These are phyloP conservation scores for Aphyosemion australe DNA, from an alignment of 2,113 vertebrate genomes.

Conservation along the genomic window DNA sequence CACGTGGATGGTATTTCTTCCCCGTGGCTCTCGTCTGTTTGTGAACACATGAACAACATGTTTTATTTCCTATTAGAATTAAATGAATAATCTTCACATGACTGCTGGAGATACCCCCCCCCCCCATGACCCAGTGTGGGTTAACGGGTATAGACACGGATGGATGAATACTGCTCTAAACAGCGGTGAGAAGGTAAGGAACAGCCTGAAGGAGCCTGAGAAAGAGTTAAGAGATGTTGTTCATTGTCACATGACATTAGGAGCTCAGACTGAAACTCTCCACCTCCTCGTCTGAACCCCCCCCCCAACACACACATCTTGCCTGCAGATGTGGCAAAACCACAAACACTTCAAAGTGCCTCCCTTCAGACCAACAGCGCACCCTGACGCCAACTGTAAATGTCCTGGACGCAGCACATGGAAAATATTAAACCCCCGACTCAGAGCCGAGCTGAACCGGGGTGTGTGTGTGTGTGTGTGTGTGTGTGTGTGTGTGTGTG, in stretches of 20 bases:
- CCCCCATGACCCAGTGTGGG: too few relatives aligned
- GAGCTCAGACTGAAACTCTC: conserved; percentile 76
- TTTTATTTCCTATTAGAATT: too few relatives aligned
- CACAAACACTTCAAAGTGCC: conserved; percentile 97
- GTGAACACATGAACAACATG: too few relatives aligned
- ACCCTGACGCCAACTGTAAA: conserved; percentile 98
- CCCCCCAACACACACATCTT: conserved; percentile 82
- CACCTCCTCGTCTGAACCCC: conserved; percentile 19
- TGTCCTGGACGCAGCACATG: conserved; percentile 94
- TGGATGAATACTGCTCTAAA: too few relatives aligned
- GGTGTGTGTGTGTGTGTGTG: too few relatives aligned
- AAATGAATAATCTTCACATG: too few relatives aligned
- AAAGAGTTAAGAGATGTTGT: conserved; percentile 88
- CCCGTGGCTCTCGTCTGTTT: too few relatives aligned
- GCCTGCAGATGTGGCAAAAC: conserved; percentile 96
- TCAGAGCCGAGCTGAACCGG: conserved; percentile 18
- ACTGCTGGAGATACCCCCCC: too few relatives aligned
- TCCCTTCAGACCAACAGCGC: conserved; percentile 91
- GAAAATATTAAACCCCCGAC: conserved; percentile 92
- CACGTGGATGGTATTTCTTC: too few relatives aligned
- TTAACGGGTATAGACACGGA: too few relatives aligned
- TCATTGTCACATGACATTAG: conserved; percentile 94
- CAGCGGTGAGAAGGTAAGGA: too few relatives aligned
- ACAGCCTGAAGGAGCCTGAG: background rate
- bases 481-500: conserved; percentile 7